Evolutionary conservation across 2,113 vertebrate genomes (phyloP).

Genomic region (Nerophis lumbriciformis): DNA sequence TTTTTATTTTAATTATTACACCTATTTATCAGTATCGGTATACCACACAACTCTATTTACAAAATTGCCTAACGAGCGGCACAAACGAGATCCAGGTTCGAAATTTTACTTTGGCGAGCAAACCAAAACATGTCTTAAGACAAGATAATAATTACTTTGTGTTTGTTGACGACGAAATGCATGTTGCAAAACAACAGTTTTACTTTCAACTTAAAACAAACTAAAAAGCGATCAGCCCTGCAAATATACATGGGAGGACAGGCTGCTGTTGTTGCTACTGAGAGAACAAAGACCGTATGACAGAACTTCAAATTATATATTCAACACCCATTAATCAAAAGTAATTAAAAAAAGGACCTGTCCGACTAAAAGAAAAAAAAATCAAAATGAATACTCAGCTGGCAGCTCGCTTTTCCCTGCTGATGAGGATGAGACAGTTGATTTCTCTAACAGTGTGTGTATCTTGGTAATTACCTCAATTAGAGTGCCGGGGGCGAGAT

Average conservation of each 20-base stretch:
- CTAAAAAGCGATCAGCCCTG: no score
- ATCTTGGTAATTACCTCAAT: conserved; percentile 77
- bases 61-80: no score
- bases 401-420: conserved; percentile 20
- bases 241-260: background rate
- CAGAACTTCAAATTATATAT: conserved; percentile 13
- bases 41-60: no score
- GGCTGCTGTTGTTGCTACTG: conserved; percentile 17
- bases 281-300: conserved; percentile 17
- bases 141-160: no score
- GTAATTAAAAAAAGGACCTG: conserved; percentile 37
- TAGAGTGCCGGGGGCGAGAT: conserved; percentile 87
- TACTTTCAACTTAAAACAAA: background rate
- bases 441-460: conserved; percentile 34
- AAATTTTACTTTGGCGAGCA: no score
- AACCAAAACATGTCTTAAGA: no score
- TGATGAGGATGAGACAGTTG: conserved; percentile 45
- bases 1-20: no score
- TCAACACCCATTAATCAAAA: conserved; percentile 45
- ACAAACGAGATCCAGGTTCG: no score
- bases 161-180: no score
- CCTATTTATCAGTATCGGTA: no score
- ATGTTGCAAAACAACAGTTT: no score
- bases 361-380: conserved; percentile 14
- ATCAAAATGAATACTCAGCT: conserved; percentile 42